Evolutionary conservation across 2,113 vertebrate species (phyloP).

Genomic region (Pangasianodon hypophthalmus): DNA sequence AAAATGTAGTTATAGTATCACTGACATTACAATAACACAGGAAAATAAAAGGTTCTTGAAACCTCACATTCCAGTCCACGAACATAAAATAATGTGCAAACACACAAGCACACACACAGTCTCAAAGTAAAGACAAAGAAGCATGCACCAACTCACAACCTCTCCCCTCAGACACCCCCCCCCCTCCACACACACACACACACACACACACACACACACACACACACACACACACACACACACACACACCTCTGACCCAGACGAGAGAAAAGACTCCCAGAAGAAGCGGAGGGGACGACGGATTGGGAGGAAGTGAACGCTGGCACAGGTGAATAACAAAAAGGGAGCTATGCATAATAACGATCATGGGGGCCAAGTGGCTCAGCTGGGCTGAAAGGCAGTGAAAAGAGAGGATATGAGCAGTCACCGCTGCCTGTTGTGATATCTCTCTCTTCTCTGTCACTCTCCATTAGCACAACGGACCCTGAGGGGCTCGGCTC

Average conservation of each 20-base stretch:
- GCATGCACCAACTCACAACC: neutral
- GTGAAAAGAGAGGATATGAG: conserved; percentile 44
- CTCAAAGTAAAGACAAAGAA: neutral
- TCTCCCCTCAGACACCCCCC: too few species aligned
- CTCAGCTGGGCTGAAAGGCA: conserved; percentile 44
- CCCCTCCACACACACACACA: neutral
- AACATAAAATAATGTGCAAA: neutral
- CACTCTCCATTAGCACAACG: conserved; percentile 39
- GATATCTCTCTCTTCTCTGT: conserved; percentile 50
- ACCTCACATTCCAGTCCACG: neutral
- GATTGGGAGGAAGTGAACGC: neutral
- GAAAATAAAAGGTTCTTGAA: neutral
- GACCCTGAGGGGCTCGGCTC: conserved; percentile 34
- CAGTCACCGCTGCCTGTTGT: conserved; percentile 21
- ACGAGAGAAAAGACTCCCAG: conserved; percentile 23
- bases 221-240: neutral
- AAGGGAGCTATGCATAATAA: conserved; percentile 73
- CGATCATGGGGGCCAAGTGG: conserved; percentile 50
- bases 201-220: neutral
- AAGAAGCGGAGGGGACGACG: neutral
- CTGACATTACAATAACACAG: neutral
- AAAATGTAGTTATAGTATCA: neutral
- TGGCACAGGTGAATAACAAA: conserved; percentile 44
- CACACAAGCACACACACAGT: neutral
- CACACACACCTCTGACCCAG: neutral